Conservation (phyloP, 2,797 vertebrate species). For the Cirrhinus molitorella region DNA sequence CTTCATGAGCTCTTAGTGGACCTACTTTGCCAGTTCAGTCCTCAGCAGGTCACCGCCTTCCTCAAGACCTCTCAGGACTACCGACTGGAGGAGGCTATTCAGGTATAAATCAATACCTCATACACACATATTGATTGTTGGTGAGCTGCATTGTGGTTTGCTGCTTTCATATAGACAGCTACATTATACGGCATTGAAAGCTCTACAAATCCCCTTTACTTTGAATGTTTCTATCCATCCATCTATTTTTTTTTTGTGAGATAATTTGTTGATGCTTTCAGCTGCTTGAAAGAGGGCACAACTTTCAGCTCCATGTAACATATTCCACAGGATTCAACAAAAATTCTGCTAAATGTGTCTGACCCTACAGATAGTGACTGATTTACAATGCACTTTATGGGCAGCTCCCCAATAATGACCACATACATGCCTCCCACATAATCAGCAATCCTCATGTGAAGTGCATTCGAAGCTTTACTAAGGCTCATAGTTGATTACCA, state of each 20-base stretch:
- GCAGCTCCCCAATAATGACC: too few species aligned
- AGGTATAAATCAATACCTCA: slow-evolving; percentile 73
- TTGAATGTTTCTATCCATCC: not conserved
- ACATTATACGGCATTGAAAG: not conserved
- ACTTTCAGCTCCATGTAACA: not conserved
- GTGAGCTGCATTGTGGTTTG: not conserved
- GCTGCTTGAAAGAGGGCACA: not conserved
- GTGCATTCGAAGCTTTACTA: too few species aligned
- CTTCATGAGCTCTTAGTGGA: slow-evolving; percentile 88
- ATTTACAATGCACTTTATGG: too few species aligned
- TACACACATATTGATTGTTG: not conserved
- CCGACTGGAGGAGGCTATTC: slow-evolving; percentile 90
- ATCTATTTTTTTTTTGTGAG: not conserved
- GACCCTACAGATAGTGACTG: too few species aligned
- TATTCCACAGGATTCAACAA: not conserved
- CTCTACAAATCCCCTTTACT: not conserved
- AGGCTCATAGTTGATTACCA: too few species aligned
- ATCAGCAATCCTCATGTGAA: too few species aligned
- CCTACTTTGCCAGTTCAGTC: slow-evolving; percentile 86
- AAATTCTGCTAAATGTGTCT: not conserved
- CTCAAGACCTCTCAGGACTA: slow-evolving; percentile 88
- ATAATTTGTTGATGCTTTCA: not conserved
- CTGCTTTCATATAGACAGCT: not conserved
- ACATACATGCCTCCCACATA: too few species aligned
- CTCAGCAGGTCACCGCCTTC: slow-evolving; percentile 82